phyloP scores from a whole-genome alignment of 2,797 vertebrate species.

The Brachyalestes nurse region DNA sequence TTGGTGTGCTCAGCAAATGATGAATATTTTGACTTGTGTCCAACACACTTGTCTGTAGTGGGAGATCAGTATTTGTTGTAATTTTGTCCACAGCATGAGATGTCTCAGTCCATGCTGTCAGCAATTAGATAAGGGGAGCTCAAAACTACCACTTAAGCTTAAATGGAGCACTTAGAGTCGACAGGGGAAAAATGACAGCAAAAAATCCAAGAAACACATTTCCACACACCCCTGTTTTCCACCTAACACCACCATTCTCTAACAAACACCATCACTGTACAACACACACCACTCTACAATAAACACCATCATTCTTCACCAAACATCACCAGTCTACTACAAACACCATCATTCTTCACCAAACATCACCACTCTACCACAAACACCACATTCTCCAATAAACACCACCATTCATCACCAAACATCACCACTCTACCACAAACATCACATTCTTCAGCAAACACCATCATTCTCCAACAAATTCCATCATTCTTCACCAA shows the following conservation, averaged over 20 bases:
- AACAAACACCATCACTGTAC: not conserved
- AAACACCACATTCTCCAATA: not conserved
- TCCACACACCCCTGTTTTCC: not conserved
- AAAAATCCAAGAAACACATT: not conserved
- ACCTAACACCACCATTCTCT: not conserved
- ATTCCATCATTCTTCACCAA: slow-evolving; percentile 17
- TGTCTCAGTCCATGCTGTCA: not conserved
- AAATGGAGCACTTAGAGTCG: not conserved
- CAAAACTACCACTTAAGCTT: not conserved
- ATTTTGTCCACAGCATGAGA: not conserved
- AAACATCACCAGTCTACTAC: slow-evolving; percentile 16
- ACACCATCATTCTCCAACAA: no score
- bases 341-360: slow-evolving; percentile 1
- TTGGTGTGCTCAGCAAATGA: not conserved
- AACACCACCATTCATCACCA: slow-evolving; percentile 3
- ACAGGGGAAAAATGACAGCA: not conserved
- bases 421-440: slow-evolving; percentile 18
- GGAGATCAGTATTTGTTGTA: not conserved
- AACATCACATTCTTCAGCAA: not conserved
- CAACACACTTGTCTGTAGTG: not conserved
- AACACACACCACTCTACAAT: not conserved
- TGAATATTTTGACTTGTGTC: not conserved
- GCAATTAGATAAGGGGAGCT: not conserved
- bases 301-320: not conserved
- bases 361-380: not conserved